Evolutionary conservation across 1,140 invertebrate genomes (phyloP), one percentile per base, ranked within the genome.

Genomic region (Archegozetes longisetosus): DNA sequence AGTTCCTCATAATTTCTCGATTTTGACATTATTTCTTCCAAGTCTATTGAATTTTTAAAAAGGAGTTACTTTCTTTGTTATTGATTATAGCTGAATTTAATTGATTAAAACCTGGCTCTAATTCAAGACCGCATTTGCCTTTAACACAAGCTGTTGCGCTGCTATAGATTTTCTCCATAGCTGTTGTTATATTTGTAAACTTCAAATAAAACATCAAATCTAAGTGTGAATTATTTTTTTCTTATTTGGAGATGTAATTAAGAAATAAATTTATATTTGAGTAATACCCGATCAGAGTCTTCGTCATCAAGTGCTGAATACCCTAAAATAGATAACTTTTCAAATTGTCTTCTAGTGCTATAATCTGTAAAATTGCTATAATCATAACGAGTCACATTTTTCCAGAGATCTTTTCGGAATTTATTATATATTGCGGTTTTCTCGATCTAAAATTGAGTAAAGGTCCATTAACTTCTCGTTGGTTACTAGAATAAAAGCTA

Each of bases 131-230:
- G 66, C 85, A 88, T 66, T 66, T 70, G 12, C 57, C 54, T 64
- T 74, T 84, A 55, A 80, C 78, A 67, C 85, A 88, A 24, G 90
- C 80, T 72, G 85, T 88, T 0, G 86, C 80, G 17, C 79, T 87
- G 2, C 83, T 81, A 65, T 85, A 90, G 59, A 84, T 83, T 0
- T 78, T 78, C 67, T 86, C 77, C 86, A 90, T 89, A 22, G 79
- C 76, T 4, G 79, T 81, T 17, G 82, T 73, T 0, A 80, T 75
- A 59, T 78, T 75, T 66, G 82, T 77, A 32, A 82, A 76, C 66
- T 82, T 73, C 6, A 9, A 40, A 9, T 6, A 40, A 40, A 40
- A 9, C 17, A 40, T 40, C 17, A 9, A 17, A n/a, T n/a, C n/a
- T 40, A 40, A 9, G 32, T 40, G 17, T 9, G n/a, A n/a, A n/a